Conservation (phyloP, 1,140 invertebrate genomes). For the Grapholita molesta region DNA sequence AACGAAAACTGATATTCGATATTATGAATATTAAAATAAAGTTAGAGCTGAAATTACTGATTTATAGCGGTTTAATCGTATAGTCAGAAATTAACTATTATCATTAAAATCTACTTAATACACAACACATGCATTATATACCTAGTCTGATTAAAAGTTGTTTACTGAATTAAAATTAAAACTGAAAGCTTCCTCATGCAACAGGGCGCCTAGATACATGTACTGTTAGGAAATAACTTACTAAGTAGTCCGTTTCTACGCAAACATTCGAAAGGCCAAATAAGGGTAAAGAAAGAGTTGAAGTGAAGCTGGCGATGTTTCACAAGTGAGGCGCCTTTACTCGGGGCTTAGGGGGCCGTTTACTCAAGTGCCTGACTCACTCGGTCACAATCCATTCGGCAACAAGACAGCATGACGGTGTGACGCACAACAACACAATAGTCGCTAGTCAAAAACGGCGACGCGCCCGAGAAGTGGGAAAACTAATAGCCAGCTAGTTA, state of each 20-base stretch:
- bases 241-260: neutral
- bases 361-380: constrained; percentile 53
- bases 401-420: constrained; percentile 67
- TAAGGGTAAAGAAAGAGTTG: constrained; percentile 34
- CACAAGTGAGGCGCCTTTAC: constrained; percentile 76
- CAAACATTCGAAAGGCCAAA: constrained; percentile 16
- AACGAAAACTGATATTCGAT: neutral
- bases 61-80: neutral
- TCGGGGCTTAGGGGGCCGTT: constrained; percentile 42
- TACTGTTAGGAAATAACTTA: constrained; percentile 13
- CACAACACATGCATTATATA: neutral
- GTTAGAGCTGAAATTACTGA: neutral
- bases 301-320: constrained; percentile 64
- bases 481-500: constrained; percentile 8
- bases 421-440: constrained; percentile 75
- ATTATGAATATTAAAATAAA: neutral
- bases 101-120: neutral
- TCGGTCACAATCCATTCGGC: constrained; percentile 64
- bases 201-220: neutral
- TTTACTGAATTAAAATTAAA: neutral
- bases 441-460: constrained; percentile 58
- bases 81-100: neutral
- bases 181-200: neutral
- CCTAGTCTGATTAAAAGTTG: neutral
- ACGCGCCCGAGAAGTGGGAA: constrained; percentile 34